A percentile compares a stretch with the other conserved stretches of the same genome.
Evolutionary conservation across 2,888 invertebrate species (phyloP).

Genomic region (Euzetes globulus): DNA sequence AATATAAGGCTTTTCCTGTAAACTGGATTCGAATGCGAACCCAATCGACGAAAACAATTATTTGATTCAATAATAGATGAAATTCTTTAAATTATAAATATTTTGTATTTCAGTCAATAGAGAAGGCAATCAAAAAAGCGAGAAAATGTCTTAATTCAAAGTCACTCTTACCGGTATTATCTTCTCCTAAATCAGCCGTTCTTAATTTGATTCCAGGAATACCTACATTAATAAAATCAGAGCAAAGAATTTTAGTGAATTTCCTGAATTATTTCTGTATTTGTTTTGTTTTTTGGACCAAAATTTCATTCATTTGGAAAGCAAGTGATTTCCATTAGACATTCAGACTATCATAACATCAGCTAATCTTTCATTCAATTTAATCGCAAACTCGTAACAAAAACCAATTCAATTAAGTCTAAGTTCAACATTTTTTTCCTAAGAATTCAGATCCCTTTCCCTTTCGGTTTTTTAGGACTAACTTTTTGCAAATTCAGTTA

Average conservation of each 20-base stretch:
- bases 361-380: conserved; percentile 19
- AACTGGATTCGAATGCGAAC: too few species aligned
- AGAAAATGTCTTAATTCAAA: background rate
- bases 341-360: background rate
- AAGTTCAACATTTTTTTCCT: background rate
- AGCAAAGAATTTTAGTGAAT: background rate
- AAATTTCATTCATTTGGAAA: background rate
- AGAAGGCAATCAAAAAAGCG: too few species aligned
- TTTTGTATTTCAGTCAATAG: too few species aligned
- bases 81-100: too few species aligned
- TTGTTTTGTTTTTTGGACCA: background rate
- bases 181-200: background rate
- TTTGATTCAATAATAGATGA: too few species aligned
- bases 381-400: conserved; percentile 4
- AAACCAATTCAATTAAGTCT: conserved; percentile 10
- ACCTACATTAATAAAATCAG: background rate
- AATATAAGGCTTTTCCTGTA: too few species aligned
- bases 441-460: background rate
- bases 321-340: background rate
- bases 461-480: background rate
- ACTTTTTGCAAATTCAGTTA: too few species aligned
- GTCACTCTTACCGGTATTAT: conserved; percentile 1
- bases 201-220: conserved; percentile 18
- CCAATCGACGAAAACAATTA: too few species aligned
- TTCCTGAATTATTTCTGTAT: background rate